Evolutionary conservation across 2,797 vertebrate genomes (phyloP).

Genomic region (Macrochelys suwanniensis): DNA sequence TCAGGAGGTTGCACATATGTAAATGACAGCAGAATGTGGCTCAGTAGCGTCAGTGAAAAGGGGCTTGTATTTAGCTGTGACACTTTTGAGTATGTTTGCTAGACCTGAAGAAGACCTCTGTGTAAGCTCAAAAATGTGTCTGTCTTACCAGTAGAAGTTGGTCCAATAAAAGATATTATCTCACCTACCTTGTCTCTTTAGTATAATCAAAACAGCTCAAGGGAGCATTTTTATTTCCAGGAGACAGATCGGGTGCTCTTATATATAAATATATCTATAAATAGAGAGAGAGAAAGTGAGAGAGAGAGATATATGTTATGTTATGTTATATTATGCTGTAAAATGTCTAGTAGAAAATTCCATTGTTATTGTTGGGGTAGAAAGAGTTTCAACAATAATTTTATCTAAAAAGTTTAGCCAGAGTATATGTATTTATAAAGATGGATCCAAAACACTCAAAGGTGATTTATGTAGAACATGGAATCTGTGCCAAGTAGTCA

Average conservation of each 20-base stretch:
- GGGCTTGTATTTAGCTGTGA: background rate
- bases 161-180: background rate
- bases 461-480: background rate
- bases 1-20: background rate
- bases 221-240: rapidly evolving
- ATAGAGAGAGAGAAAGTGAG: too few relatives aligned
- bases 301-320: too few relatives aligned
- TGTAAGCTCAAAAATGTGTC: background rate
- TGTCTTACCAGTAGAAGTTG: background rate
- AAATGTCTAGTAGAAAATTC: background rate
- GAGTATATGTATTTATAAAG: background rate
- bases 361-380: too few relatives aligned
- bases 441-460: background rate
- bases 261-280: background rate
- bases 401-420: background rate
- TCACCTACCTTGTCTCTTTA: background rate
- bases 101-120: background rate
- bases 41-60: background rate
- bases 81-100: background rate
- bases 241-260: background rate
- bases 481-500: background rate
- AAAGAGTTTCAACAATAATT: background rate
- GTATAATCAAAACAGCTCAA: background rate
- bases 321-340: background rate
- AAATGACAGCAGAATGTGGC: background rate